Conservation (phyloP, 2,797 vertebrate genomes). For the Morus bassanus region DNA sequence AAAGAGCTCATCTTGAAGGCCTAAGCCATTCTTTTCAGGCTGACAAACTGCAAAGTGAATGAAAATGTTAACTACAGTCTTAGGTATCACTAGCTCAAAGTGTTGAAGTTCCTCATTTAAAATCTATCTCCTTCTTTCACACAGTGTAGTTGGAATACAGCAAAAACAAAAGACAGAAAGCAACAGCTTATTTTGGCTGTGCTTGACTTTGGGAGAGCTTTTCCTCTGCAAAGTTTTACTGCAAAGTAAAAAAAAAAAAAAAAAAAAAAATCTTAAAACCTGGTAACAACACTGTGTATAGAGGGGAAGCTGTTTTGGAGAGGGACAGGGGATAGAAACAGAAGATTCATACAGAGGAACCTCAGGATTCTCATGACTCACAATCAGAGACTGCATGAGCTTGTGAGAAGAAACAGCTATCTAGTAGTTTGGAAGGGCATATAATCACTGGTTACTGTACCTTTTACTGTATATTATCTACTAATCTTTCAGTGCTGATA, state of each 20-base stretch:
- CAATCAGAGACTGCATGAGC: not conserved
- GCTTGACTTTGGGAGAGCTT: not conserved
- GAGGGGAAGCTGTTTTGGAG: not conserved
- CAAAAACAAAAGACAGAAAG: not conserved
- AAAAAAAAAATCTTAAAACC: not conserved
- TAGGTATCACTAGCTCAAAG: not conserved
- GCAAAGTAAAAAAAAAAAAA: not conserved
- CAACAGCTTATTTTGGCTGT: not conserved
- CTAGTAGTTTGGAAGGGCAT: not conserved
- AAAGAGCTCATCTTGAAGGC: not conserved
- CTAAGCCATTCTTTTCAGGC: not conserved
- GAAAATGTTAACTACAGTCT: not conserved
- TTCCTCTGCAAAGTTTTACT: not conserved
- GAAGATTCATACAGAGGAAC: not conserved
- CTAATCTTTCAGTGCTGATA: not conserved
- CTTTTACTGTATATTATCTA: not conserved
- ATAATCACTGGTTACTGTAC: not conserved
- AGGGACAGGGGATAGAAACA: not conserved
- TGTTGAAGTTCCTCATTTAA: not conserved
- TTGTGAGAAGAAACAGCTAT: not conserved
- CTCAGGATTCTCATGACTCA: not conserved
- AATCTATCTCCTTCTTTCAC: not conserved
- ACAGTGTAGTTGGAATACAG: not conserved
- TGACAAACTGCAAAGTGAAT: not conserved
- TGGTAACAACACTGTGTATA: not conserved